phyloP scores from a whole-genome alignment of 2,113 vertebrate species.

The Cebus imitator region DNA sequence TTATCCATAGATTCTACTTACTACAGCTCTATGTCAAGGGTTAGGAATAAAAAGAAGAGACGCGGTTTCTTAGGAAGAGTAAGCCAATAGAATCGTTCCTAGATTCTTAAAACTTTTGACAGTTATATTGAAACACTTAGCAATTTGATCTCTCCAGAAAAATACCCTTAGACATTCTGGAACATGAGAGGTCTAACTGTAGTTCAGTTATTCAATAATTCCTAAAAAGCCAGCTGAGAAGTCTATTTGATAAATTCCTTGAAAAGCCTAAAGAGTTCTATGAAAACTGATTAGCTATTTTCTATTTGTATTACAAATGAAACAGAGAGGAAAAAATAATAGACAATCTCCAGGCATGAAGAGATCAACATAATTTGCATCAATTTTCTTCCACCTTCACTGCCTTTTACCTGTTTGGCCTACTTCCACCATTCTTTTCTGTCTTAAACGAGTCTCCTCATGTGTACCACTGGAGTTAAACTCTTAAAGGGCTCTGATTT shows the following conservation, averaged over 20 bases:
- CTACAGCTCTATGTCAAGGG: not conserved
- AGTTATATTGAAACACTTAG: not conserved
- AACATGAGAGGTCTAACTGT: conserved; percentile 32
- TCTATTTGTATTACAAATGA: conserved; percentile 14
- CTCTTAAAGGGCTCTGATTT: not conserved
- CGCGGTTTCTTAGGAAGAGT: not conserved
- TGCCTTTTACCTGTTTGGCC: not conserved
- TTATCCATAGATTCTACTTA: conserved; percentile 12
- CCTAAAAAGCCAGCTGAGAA: not conserved
- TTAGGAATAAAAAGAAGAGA: not conserved
- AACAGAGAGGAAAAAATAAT: not conserved
- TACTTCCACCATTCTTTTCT: not conserved
- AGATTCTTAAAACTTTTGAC: not conserved
- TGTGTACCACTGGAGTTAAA: not conserved
- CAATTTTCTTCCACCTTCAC: not conserved
- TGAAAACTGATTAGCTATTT: not conserved
- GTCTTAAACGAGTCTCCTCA: not conserved
- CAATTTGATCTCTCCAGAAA: conserved; percentile 49
- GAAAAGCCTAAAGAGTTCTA: not conserved
- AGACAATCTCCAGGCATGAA: not conserved
- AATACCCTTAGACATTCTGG: not conserved
- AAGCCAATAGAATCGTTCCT: not conserved
- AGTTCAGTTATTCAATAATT: not conserved
- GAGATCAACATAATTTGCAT: not conserved
- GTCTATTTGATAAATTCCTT: not conserved